Evolutionary conservation across 2,797 vertebrate species (phyloP), one percentile per base, ranked within the genome.

Genomic region (Myripristis jacobus): DNA sequence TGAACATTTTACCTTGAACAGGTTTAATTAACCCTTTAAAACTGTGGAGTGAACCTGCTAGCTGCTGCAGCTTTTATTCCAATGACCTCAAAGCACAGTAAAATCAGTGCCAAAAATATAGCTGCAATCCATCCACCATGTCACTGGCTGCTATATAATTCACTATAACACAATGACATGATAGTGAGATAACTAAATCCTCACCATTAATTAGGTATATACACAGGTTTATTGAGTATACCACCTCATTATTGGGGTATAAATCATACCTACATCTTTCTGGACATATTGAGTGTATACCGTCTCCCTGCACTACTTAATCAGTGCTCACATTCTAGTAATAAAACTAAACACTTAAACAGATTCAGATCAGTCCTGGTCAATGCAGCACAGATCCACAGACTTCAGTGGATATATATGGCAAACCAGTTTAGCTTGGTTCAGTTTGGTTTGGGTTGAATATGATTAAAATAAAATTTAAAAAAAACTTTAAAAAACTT

Each of bases 61-160:
- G 29, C 70, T 72, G 34, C 41, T 70, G 46, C 70, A 58, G 29
- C n/a, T 62, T 81, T 64, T 34, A 56, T 59, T 65, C 46, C 31
- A 16, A 1, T 6, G n/a, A 48, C 29, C 48, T 29, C 27, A 75
- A 63, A 25, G 19, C 38, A 62, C 44, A 47, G 44, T n/a, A 47
- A 47, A 47, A 18, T n/a, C 10, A 47, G 44, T 19, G 2, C 44
- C 44, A 47, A 19, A 47, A 19, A 47, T 47, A 8, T 13, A 53
- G 24, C 51, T 19, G 44, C 44, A 6, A 13, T 16, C 36, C 16
- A 16, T 16, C 43, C 43, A 44, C 27, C n/a, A 13, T 36, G 63
- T 58, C 70, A 62, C 47, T 53, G 15, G 51, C 50, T 79, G 54
- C 51, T 62, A 59, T 31, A 34, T 41, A 29, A n/a, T 41, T 25